Conservation (phyloP, 2,113 vertebrate species). For the Cygnus buccinator region DNA sequence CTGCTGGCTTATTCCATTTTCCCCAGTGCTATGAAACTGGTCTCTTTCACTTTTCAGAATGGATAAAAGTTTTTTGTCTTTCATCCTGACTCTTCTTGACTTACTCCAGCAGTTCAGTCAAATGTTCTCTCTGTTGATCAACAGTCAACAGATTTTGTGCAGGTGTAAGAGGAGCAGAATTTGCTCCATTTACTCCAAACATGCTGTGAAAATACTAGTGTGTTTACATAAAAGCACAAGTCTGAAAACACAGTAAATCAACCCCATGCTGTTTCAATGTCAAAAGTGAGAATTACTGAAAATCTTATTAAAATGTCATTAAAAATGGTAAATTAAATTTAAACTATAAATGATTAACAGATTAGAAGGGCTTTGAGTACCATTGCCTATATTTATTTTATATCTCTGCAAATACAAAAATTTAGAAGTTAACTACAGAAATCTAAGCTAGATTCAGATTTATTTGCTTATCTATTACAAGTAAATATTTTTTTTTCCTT, state of each 20-base stretch:
- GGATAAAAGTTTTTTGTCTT: background rate
- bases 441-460: background rate
- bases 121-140: background rate
- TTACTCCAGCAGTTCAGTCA: background rate
- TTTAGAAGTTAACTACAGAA: background rate
- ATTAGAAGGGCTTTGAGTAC: conserved; percentile 18
- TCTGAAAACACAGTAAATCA: conserved; percentile 58
- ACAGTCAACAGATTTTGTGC: background rate
- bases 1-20: conserved; percentile 12
- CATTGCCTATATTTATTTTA: background rate
- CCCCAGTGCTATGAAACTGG: background rate
- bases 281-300: conserved; percentile 53
- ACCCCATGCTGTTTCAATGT: conserved; percentile 49
- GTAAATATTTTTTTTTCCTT: background rate
- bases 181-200: conserved; percentile 6
- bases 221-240: conserved; percentile 55
- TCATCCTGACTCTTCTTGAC: background rate
- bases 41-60: background rate
- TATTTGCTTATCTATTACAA: background rate
- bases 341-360: conserved; percentile 23
- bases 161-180: conserved; percentile 24
- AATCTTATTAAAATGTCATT: conserved; percentile 29
- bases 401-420: conserved; percentile 1
- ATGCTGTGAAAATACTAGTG: conserved; percentile 59
- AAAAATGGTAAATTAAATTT: conserved; percentile 41